phyloP scores from a whole-genome alignment of 92 coral and sea anemone species.

The Bergia puertoricense region DNA sequence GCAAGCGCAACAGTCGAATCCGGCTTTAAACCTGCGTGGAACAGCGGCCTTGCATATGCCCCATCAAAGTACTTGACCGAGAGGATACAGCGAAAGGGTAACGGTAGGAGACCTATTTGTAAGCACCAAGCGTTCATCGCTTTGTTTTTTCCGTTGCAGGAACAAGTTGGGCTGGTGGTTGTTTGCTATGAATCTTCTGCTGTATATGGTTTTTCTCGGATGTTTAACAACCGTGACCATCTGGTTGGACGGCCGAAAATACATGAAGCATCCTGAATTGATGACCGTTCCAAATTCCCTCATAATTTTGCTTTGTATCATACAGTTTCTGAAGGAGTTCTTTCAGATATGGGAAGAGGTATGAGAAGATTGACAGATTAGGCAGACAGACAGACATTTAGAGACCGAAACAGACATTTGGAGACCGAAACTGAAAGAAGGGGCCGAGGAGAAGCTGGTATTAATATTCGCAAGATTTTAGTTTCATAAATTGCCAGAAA shows the following conservation, averaged over 20 bases:
- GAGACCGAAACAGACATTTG: too few species aligned
- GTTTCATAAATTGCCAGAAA: too few species aligned
- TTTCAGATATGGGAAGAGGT: conserved; percentile 34
- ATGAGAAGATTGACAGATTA: background rate
- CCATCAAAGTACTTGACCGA: background rate
- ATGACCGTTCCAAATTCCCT: background rate
- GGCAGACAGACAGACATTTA: too few species aligned
- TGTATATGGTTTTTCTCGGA: conserved; percentile 30
- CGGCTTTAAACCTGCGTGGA: too few species aligned
- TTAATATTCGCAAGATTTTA: too few species aligned
- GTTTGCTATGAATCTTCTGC: conserved; percentile 22
- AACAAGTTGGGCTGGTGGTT: conserved; percentile 47
- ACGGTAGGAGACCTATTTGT: background rate
- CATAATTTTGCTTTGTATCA: conserved; percentile 2
- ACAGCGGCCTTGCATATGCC: too few species aligned
- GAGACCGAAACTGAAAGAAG: too few species aligned
- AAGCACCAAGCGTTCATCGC: background rate
- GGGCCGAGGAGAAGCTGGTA: too few species aligned
- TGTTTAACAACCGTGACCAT: conserved; percentile 36
- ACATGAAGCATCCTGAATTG: background rate
- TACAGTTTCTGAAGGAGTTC: conserved; percentile 38
- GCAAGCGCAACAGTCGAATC: too few species aligned
- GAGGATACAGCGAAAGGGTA: background rate
- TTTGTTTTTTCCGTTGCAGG: conserved; percentile 23
- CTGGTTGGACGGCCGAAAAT: conserved; percentile 8